phyloP scores from a whole-genome alignment of 2,888 invertebrate genomes.

The Pachycephus smyrnensis region DNA sequence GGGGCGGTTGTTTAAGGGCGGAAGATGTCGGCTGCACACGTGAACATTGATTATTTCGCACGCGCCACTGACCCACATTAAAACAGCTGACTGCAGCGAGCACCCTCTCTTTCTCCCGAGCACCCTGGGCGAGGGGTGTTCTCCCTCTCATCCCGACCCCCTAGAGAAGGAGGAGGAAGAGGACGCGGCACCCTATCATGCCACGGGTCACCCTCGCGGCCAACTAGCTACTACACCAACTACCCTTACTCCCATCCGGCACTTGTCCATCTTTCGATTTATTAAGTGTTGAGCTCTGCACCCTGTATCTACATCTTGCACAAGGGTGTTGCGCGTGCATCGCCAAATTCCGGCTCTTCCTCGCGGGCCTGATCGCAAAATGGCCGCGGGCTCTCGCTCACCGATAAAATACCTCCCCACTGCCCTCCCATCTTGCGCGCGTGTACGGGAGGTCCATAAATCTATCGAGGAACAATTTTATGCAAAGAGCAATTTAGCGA shows the following conservation, averaged over 20 bases:
- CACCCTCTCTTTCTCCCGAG: background rate
- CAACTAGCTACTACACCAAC: background rate
- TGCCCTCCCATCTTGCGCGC: background rate
- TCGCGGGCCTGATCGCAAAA: background rate
- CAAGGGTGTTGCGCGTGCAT: background rate
- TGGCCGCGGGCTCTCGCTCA: constrained; percentile 30
- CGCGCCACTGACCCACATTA: constrained; percentile 55
- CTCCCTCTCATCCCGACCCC: background rate
- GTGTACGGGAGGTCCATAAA: constrained; percentile 7
- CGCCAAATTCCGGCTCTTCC: background rate
- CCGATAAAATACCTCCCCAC: background rate
- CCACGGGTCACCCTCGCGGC: constrained; percentile 35
- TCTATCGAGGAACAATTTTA: constrained; percentile 28
- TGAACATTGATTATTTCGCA: constrained; percentile 12
- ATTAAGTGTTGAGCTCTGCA: background rate
- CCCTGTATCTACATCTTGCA: background rate
- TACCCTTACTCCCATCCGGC: background rate
- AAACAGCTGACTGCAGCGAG: constrained; percentile 54
- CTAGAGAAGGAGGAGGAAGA: constrained; percentile 12
- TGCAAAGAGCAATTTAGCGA: constrained; percentile 30
- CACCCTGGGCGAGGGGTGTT: background rate
- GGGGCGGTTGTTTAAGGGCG: background rate
- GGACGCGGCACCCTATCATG: constrained; percentile 29
- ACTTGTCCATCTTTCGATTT: background rate
- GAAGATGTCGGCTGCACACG: background rate